Conservation (phyloP, 2,888 invertebrate genomes). For the Pocota personata region DNA sequence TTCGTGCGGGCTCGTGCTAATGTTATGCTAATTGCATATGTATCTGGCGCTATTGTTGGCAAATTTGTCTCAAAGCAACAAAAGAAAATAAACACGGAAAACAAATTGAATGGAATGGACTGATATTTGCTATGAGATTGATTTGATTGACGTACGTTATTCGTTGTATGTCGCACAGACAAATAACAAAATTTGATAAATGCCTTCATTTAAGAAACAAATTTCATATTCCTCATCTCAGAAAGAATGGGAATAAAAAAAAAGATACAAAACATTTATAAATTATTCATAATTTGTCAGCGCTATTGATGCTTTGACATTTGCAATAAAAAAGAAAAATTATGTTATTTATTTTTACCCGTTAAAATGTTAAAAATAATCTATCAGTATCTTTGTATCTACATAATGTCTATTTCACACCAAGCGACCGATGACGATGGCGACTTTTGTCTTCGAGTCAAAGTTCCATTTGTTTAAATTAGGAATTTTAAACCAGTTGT, state of each 20-base stretch:
- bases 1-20: constrained; percentile 35
- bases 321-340: constrained; percentile 57
- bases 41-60: constrained; percentile 14
- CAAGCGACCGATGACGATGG: constrained; percentile 20
- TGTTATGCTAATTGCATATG: constrained; percentile 51
- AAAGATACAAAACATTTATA: not conserved
- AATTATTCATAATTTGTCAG: constrained; percentile 64
- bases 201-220: constrained; percentile 23
- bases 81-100: not conserved
- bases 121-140: constrained; percentile 1
- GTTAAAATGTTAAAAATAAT: constrained; percentile 13
- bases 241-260: not conserved
- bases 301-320: constrained; percentile 39
- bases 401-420: constrained; percentile 37
- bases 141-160: constrained; percentile 36
- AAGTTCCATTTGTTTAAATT: not conserved
- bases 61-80: constrained; percentile 1
- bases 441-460: constrained; percentile 10
- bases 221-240: not conserved
- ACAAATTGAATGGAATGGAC: not conserved
- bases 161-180: not conserved
- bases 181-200: constrained; percentile 40
- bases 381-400: not conserved
- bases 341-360: constrained; percentile 29
- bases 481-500: not conserved